Conservation (phyloP, 1,140 invertebrate species). For the Temnothorax longispinosus region DNA sequence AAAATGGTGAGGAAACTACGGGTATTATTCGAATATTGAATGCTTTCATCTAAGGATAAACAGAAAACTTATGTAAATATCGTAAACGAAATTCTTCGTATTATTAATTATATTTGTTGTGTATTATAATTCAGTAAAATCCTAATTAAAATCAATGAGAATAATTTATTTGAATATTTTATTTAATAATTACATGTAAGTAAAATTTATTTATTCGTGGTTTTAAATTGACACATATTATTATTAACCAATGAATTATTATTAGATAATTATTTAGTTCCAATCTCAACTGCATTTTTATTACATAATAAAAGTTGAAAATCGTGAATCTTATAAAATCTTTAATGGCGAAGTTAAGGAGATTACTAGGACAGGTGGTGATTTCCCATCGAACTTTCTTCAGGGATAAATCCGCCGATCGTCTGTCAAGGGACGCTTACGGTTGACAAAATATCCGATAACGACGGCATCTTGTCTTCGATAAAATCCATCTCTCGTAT, state of each 20-base stretch:
- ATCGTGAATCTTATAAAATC: background rate
- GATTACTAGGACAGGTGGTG: background rate
- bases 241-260: background rate
- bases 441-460: slow-evolving; percentile 35
- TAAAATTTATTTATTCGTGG: background rate
- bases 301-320: background rate
- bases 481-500: slow-evolving; percentile 31
- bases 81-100: background rate
- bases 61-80: background rate
- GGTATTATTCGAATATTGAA: background rate
- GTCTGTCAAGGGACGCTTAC: background rate
- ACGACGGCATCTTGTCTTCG: background rate
- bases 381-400: slow-evolving; percentile 12
- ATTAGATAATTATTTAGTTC: background rate
- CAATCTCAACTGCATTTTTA: background rate
- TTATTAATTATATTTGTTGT: background rate
- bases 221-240: background rate
- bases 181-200: background rate
- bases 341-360: background rate
- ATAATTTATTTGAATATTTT: slow-evolving; percentile 5
- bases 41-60: background rate
- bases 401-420: background rate
- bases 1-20: background rate
- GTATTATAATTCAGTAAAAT: background rate
- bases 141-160: background rate